Evolutionary conservation across 1,140 invertebrate species (phyloP), one percentile per base, ranked within the genome.

Genomic region (Bombus sibiricus): DNA sequence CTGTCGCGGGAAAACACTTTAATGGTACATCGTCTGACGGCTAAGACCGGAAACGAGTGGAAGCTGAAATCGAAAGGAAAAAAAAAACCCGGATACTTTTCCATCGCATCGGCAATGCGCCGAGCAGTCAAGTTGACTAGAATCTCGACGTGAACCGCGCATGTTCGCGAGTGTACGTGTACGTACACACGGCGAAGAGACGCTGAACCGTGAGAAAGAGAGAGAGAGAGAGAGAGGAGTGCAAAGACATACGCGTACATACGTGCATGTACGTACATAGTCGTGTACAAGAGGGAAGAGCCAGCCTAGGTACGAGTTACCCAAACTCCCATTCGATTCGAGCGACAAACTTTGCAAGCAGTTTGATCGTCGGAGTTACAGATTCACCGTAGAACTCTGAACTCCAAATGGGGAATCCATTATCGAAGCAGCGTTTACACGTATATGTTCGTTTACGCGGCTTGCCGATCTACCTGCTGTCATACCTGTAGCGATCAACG

Each of bases 281-380:
- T 15, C 71, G 43, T 75, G 72, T 81, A 75, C 74, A 82, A 53
- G 75, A 81, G 74, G 68, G 66, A 83, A 85, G 89, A 90, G 88
- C 68, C 71, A 66, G 57, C 41, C 74, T 90, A 88, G 89, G 85
- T 89, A 86, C 83, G 90, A 91, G 90, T 91, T 91, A 91, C 83
- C 90, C 88, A 91, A 91, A 91, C 90, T 91, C 90, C 90, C 88
- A 91, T 91, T 91, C 88, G 90, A 91, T 90, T 91, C 90, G 86
- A 91, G 90, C 90, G 90, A 91, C 90, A 91, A 91, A 91, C 90
- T 91, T 91, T 91, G 90, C 88, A 91, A 91, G 89, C 90, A 91
- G 90, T 91, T 91, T 90, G 87, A 91, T 91, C 90, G 90, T 57
- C 81, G 84, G 88, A 91, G 90, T 91, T 91, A 90, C 90, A 91